Conservation (phyloP, 2,888 invertebrate genomes). For the Conops quadrifasciatus region DNA sequence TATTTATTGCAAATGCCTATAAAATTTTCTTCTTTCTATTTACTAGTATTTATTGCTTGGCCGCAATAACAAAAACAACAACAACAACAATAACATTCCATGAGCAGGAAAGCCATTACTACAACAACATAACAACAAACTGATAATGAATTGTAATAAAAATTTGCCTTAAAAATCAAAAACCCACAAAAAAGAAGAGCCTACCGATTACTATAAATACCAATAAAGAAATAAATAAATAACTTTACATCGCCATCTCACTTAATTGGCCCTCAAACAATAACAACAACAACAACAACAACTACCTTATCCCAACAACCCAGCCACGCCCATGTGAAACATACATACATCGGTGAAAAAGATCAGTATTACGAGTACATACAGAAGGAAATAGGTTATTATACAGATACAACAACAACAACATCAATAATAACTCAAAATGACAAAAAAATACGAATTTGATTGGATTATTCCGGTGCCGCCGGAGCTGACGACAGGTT, state of each 20-base stretch:
- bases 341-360: no score
- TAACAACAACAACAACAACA: not conserved
- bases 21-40: no score
- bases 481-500: conserved; percentile 79
- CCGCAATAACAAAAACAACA: not conserved
- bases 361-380: no score
- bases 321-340: no score
- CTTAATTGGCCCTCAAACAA: not conserved
- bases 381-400: not conserved
- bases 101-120: no score
- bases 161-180: not conserved
- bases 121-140: no score
- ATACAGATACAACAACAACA: not conserved
- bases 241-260: no score
- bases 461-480: conserved; percentile 97
- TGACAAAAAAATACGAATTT: conserved; percentile 99
- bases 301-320: not conserved
- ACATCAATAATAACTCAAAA: conserved; percentile 61
- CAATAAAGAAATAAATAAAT: not conserved
- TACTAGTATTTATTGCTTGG: not conserved
- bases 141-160: not conserved
- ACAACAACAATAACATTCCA: conserved; percentile 4
- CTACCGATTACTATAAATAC: not conserved
- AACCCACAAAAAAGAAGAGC: not conserved
- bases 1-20: no score